These are phyloP conservation scores for Nerophis lumbriciformis DNA, from an alignment of 2,113 vertebrate species.

Conservation along the genomic window DNA sequence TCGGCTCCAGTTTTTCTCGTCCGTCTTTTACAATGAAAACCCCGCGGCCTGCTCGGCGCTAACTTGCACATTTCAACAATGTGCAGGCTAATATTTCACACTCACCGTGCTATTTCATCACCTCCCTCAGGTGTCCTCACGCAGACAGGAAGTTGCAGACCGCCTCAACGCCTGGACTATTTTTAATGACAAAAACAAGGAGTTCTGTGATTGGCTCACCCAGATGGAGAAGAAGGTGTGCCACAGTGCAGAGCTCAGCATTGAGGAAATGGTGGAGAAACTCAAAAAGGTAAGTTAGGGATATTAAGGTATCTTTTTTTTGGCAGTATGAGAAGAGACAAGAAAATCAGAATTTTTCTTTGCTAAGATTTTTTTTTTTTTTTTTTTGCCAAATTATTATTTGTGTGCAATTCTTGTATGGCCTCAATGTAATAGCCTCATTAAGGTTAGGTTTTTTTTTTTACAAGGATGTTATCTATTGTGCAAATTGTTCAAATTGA, in stretches of 20 bases:
- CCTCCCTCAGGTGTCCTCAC: constrained; percentile 76
- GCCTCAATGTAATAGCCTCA: too few species aligned
- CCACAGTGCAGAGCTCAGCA: constrained; percentile 79
- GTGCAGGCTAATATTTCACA: background rate
- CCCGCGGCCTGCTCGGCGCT: background rate
- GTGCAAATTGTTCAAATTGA: too few species aligned
- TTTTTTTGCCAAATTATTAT: too few species aligned
- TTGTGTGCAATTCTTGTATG: too few species aligned
- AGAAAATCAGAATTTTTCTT: too few species aligned
- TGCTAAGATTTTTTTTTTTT: too few species aligned
- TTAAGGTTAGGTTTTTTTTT: too few species aligned
- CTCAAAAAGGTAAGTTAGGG: constrained; percentile 83
- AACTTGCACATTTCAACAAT: too few species aligned
- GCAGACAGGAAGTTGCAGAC: constrained; percentile 85
- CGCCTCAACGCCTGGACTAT: constrained; percentile 86
- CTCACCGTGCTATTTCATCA: background rate
- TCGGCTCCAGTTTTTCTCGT: background rate
- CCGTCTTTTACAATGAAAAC: background rate
- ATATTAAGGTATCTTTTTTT: background rate
- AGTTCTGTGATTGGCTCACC: constrained; percentile 89
- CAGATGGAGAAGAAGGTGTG: constrained; percentile 90
- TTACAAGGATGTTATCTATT: too few species aligned
- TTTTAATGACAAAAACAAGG: constrained; percentile 90
- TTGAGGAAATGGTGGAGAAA: constrained; percentile 93
- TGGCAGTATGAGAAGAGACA: too few species aligned